Evolutionary conservation across 2,797 vertebrate genomes (phyloP).

Genomic region (Pseudochirops corinnae): DNA sequence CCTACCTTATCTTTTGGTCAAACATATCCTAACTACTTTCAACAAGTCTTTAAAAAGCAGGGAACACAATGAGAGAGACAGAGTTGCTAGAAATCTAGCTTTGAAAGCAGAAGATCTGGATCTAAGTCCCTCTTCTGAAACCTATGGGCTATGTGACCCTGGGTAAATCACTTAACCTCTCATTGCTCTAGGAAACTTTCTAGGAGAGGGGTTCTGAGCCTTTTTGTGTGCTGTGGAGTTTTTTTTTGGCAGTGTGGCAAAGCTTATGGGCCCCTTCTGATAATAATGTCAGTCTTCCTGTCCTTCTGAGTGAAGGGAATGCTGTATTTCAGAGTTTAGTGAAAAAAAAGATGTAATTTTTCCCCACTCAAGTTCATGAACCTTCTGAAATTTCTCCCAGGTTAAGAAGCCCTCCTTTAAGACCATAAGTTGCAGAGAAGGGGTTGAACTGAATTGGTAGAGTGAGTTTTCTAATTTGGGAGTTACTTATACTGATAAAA

Average conservation of each 20-base stretch:
- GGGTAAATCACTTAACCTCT: not conserved
- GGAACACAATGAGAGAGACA: not conserved
- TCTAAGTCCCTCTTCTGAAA: not conserved
- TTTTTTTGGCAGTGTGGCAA: not conserved
- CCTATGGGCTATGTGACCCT: not conserved
- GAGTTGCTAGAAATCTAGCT: not conserved
- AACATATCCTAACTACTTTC: constrained; percentile 3
- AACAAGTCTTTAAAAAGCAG: not conserved
- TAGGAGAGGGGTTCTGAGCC: not conserved
- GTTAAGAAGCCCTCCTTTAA: too few species aligned
- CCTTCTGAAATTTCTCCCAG: not conserved
- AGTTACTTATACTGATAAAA: too few species aligned
- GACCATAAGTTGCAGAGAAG: too few species aligned
- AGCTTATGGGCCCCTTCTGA: not conserved
- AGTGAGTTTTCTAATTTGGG: too few species aligned
- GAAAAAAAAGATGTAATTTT: not conserved
- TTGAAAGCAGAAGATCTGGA: not conserved
- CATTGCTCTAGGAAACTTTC: not conserved
- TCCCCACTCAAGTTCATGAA: not conserved
- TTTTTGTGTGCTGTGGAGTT: not conserved
- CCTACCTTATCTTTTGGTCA: not conserved
- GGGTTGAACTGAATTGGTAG: too few species aligned
- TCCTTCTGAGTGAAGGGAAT: not conserved
- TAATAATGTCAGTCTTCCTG: not conserved
- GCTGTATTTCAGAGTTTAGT: not conserved